Conservation (phyloP, 2,113 vertebrate genomes). For the Lophius piscatorius region DNA sequence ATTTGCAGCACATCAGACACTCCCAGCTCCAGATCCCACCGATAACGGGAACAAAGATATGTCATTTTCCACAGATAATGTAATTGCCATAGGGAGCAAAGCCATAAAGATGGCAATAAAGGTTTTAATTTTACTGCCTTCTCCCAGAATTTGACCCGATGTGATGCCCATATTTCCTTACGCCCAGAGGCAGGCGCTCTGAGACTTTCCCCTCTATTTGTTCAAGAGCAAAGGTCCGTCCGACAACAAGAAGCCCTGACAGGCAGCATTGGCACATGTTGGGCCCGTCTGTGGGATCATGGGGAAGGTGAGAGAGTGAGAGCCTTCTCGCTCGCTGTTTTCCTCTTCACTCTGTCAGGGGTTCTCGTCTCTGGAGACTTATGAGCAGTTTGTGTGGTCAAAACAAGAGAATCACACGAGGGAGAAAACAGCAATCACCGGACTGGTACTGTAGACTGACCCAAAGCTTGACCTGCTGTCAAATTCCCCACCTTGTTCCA, state of each 20-base stretch:
- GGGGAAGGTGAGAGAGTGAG: conserved; percentile 55
- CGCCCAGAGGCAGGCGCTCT: conserved; percentile 53
- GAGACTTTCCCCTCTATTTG: conserved; percentile 63
- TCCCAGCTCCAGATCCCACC: conserved; percentile 51
- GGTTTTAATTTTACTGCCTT: conserved; percentile 70
- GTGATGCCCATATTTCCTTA: conserved; percentile 55
- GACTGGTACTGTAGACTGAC: conserved; percentile 47
- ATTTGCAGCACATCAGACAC: conserved; percentile 51
- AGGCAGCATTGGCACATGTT: conserved; percentile 44
- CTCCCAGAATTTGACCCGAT: conserved; percentile 62
- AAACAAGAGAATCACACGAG: conserved; percentile 52
- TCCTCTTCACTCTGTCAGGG: conserved; percentile 62
- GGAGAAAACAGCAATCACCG: conserved; percentile 53
- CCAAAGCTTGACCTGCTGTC: conserved; percentile 61
- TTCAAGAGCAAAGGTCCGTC: conserved; percentile 71
- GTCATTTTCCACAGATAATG: conserved; percentile 71
- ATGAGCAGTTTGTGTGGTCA: conserved; percentile 59
- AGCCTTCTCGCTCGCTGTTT: conserved; percentile 62
- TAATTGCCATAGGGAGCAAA: conserved; percentile 66
- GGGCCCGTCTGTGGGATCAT: conserved; percentile 44
- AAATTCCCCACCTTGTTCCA: conserved; percentile 24
- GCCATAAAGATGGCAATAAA: conserved; percentile 72
- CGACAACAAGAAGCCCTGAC: conserved; percentile 63
- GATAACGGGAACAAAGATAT: conserved; percentile 64
- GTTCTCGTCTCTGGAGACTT: conserved; percentile 53